Evolutionary conservation across 2,888 invertebrate species (phyloP).

Genomic region (Mesorhabditis sp.): DNA sequence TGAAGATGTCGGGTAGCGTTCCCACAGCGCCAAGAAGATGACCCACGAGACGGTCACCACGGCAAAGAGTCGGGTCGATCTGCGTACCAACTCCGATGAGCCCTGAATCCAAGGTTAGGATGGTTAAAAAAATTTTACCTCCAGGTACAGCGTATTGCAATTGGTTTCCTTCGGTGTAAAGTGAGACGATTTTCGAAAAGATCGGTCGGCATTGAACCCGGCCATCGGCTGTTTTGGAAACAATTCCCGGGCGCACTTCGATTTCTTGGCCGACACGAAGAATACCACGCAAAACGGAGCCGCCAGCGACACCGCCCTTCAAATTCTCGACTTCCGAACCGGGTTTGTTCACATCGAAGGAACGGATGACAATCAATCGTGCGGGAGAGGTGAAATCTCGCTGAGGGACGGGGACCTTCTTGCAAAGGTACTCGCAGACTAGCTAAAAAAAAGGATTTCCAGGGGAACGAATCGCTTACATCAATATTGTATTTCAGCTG

Average conservation of each 20-base stretch:
- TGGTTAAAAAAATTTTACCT: conserved; percentile 71
- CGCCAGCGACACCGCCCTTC: conserved; percentile 97
- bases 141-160: conserved; percentile 97
- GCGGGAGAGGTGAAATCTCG: conserved; percentile 92
- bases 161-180: conserved; percentile 95
- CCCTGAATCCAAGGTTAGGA: conserved; percentile 60
- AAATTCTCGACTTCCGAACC: conserved; percentile 85
- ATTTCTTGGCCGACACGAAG: conserved; percentile 89
- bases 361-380: conserved; percentile 77
- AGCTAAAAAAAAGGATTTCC: conserved; percentile 62
- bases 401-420: conserved; percentile 92
- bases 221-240: conserved; percentile 92
- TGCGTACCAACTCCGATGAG: conserved; percentile 97
- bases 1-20: conserved; percentile 90
- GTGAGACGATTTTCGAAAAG: conserved; percentile 88
- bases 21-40: conserved; percentile 89
- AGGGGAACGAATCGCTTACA: conserved; percentile 49
- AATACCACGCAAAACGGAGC: conserved; percentile 78
- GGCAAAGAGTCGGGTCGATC: conserved; percentile 95
- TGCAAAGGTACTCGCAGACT: conserved; percentile 94
- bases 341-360: conserved; percentile 99
- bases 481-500: conserved; percentile 99
- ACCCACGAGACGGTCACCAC: conserved; percentile 96
- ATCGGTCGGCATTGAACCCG: conserved; percentile 92
- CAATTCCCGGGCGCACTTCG: conserved; percentile 90